phyloP scores from a whole-genome alignment of 2,113 vertebrate species.

The Arvicanthis niloticus region DNA sequence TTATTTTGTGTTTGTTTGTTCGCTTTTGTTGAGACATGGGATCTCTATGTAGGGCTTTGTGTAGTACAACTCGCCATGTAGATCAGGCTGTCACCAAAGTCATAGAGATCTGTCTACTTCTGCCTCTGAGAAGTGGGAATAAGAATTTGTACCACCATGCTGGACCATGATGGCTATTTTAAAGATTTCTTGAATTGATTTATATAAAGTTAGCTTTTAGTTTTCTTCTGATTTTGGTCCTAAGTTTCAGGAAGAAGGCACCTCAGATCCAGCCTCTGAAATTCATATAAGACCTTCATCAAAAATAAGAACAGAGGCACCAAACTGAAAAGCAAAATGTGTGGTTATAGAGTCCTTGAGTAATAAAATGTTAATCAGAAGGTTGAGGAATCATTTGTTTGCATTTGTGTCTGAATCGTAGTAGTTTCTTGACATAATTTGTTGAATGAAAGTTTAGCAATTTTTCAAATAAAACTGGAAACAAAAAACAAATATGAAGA shows the following conservation, averaged over 20 bases:
- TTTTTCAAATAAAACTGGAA: slow-evolving; percentile 26
- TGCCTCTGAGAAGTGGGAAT: too few relatives aligned
- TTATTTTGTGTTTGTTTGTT: not conserved
- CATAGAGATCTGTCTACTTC: not conserved
- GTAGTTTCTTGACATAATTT: not conserved
- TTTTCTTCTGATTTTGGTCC: not conserved
- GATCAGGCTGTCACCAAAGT: not conserved
- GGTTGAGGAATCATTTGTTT: not conserved
- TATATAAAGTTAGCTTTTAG: not conserved
- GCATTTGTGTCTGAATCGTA: not conserved
- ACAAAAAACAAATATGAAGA: not conserved
- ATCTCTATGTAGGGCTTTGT: not conserved
- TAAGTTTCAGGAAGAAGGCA: not conserved
- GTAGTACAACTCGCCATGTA: too few relatives aligned
- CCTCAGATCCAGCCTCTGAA: not conserved
- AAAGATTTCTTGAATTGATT: not conserved
- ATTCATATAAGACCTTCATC: not conserved
- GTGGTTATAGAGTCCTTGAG: not conserved
- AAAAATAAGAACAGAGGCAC: not conserved
- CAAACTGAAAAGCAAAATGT: not conserved
- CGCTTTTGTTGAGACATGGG: not conserved
- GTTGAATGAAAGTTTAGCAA: not conserved
- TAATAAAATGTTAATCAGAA: not conserved
- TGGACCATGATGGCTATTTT: not conserved
- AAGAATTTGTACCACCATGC: not conserved